These are phyloP conservation scores for Athripsodes cinereus DNA, from an alignment of 2,888 invertebrate species.

Conservation along the genomic window DNA sequence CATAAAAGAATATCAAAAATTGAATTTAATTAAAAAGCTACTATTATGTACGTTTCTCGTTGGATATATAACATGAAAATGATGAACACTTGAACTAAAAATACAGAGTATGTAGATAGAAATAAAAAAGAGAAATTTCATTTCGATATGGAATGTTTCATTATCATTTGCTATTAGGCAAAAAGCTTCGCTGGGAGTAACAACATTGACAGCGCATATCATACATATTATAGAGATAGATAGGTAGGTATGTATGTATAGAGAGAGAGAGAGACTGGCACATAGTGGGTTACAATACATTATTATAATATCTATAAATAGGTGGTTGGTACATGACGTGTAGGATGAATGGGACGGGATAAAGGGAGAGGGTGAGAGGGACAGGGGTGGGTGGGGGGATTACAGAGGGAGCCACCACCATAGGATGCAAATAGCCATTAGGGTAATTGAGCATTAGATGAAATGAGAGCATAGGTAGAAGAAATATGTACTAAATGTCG, in stretches of 20 bases:
- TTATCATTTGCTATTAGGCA: conserved; percentile 25
- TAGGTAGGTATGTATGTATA: neutral
- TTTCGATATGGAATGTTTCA: neutral
- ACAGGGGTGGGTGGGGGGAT: conserved; percentile 5
- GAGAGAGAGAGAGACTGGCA: too few relatives aligned
- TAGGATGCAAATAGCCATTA: conserved; percentile 29
- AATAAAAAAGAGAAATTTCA: too few relatives aligned
- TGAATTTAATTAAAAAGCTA: too few relatives aligned
- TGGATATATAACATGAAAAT: too few relatives aligned
- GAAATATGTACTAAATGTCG: neutral
- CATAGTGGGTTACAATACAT: too few relatives aligned
- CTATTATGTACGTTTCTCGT: too few relatives aligned
- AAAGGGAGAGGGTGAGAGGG: conserved; percentile 11
- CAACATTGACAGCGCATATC: conserved; percentile 26
- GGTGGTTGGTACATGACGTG: conserved; percentile 4
- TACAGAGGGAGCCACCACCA: conserved; percentile 13
- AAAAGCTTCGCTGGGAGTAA: conserved; percentile 21
- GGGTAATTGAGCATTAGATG: conserved; percentile 29
- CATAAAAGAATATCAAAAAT: too few relatives aligned
- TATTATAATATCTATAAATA: too few relatives aligned
- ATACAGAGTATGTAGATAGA: too few relatives aligned
- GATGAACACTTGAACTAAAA: too few relatives aligned
- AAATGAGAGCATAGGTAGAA: conserved; percentile 26
- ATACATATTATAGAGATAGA: neutral
- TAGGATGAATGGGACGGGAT: conserved; percentile 8